Conservation (phyloP, 2,888 invertebrate species). For the Dynastes grantii region DNA sequence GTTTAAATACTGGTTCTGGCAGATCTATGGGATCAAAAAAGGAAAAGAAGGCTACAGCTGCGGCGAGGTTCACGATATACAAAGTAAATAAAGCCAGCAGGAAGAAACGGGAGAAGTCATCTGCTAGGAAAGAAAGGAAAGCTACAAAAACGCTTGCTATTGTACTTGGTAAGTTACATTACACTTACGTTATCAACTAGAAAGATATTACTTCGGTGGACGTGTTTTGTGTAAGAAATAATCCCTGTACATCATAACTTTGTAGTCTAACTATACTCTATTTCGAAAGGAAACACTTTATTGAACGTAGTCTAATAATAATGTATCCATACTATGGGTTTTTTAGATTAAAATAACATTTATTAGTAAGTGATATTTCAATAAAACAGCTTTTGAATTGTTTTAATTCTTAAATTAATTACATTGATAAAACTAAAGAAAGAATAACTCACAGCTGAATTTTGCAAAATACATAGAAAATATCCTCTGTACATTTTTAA, state of each 20-base stretch:
- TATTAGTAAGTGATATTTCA: too few species aligned
- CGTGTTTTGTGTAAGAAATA: not conserved
- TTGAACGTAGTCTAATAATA: too few species aligned
- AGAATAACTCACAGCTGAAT: too few species aligned
- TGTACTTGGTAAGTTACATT: constrained; percentile 89
- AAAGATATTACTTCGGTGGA: not conserved
- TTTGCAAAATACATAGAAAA: too few species aligned
- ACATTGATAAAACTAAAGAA: too few species aligned
- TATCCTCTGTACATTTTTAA: too few species aligned
- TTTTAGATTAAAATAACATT: too few species aligned
- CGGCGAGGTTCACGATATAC: constrained; percentile 90
- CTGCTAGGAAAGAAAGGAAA: constrained; percentile 95
- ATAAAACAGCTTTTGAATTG: too few species aligned
- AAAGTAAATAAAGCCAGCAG: constrained; percentile 95
- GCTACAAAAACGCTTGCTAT: constrained; percentile 99
- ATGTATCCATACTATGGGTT: too few species aligned
- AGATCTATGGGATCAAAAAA: constrained; percentile 79
- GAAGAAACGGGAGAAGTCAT: constrained; percentile 95
- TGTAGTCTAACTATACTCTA: not conserved
- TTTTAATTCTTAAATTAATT: too few species aligned
- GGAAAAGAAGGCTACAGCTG: constrained; percentile 80
- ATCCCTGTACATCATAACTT: not conserved
- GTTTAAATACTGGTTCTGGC: constrained; percentile 61
- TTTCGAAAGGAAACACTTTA: too few species aligned
- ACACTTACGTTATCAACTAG: not conserved